A percentile compares a stretch with the other conserved stretches of the same genome.
Evolutionary conservation across 2,113 vertebrate species (phyloP).

Genomic region (Zosterops lateralis): DNA sequence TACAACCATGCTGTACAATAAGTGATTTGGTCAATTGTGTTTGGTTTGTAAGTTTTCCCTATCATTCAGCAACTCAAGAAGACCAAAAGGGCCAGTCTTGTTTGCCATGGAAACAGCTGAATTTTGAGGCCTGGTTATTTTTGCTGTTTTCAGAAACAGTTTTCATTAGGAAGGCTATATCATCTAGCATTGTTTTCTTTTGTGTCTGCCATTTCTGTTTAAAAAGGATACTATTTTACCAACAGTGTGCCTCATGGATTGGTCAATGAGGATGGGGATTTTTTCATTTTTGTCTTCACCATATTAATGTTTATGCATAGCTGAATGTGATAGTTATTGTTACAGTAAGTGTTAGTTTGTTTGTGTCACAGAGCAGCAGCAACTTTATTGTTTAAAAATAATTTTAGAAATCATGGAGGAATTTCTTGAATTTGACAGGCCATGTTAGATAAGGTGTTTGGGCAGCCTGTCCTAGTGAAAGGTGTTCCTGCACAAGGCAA

Average conservation of each 20-base stretch:
- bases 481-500: not conserved
- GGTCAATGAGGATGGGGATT: conserved; percentile 27
- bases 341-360: not conserved
- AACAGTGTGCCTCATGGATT: conserved; percentile 49
- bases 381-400: not conserved
- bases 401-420: not conserved
- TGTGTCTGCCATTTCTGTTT: conserved; percentile 19
- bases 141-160: not conserved
- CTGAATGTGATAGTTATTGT: not conserved
- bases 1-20: not conserved
- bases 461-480: not conserved
- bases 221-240: conserved; percentile 35
- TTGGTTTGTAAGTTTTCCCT: conserved; percentile 16
- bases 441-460: not conserved
- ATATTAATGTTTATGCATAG: not conserved
- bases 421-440: not conserved
- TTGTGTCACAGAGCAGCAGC: conserved; percentile 9
- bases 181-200: conserved; percentile 23
- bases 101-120: not conserved
- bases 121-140: not conserved
- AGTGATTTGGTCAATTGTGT: not conserved
- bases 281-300: conserved; percentile 6
- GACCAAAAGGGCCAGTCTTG: not conserved
- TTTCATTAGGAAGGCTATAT: conserved; percentile 23
- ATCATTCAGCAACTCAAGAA: conserved; percentile 45